Evolutionary conservation across 2,113 vertebrate genomes (phyloP).

Genomic region (Morone saxatilis): DNA sequence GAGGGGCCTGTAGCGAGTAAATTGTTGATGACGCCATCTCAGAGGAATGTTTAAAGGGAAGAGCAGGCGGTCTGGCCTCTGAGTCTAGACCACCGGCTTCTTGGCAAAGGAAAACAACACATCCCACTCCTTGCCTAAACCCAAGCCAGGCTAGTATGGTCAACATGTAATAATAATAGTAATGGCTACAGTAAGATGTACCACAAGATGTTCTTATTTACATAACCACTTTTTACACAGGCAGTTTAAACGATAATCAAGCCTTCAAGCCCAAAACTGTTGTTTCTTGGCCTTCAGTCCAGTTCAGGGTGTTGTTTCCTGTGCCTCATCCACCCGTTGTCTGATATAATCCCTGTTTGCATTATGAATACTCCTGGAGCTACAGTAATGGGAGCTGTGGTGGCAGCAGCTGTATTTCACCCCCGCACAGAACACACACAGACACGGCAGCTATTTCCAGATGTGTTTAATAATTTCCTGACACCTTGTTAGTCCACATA

Average conservation of each 20-base stretch:
- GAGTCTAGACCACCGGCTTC: conserved; percentile 16
- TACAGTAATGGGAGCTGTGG: not conserved
- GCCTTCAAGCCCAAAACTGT: not conserved
- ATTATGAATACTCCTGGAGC: conserved; percentile 31
- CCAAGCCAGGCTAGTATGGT: not conserved
- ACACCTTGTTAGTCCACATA: not conserved
- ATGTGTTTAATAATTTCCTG: conserved; percentile 48
- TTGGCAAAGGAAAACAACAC: conserved; percentile 4
- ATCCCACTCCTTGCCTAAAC: not conserved
- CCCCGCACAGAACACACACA: not conserved
- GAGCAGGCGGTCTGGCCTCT: conserved; percentile 25
- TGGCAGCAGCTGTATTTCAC: not conserved
- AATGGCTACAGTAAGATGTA: not conserved
- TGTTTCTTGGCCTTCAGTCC: not conserved
- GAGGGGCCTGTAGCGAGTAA: conserved; percentile 35
- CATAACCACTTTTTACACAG: not conserved
- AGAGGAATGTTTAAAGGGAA: conserved; percentile 63
- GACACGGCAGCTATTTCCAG: conserved; percentile 20
- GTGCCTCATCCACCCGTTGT: not conserved
- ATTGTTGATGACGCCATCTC: conserved; percentile 49
- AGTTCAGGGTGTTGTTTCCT: conserved; percentile 17
- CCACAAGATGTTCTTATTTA: not conserved
- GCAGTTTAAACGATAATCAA: not conserved
- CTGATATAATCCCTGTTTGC: not conserved
- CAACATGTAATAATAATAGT: not conserved